Evolutionary conservation across 2,888 invertebrate species (phyloP).

Genomic region (Plemyria rubiginata): DNA sequence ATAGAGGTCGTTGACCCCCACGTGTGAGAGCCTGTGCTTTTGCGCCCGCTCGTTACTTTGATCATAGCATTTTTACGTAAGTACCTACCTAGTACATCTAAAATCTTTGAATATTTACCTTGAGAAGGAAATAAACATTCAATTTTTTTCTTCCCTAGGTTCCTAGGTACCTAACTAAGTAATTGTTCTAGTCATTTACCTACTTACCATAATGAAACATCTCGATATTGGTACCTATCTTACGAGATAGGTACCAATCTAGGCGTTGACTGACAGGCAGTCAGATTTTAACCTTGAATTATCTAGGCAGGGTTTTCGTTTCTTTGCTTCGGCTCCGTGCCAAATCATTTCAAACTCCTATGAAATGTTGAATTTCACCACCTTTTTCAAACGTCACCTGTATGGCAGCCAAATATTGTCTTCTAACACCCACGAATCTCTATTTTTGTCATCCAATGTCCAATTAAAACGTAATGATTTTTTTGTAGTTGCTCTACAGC

Average conservation of each 20-base stretch:
- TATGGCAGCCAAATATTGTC: not conserved
- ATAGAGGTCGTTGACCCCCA: conserved; percentile 37
- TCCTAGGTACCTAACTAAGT: too few relatives aligned
- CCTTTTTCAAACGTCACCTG: not conserved
- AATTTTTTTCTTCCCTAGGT: too few relatives aligned
- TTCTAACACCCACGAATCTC: not conserved
- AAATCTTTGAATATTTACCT: not conserved
- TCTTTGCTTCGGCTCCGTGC: not conserved
- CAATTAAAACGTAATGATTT: too few relatives aligned
- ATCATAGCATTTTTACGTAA: conserved; percentile 4
- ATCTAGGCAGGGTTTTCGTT: not conserved
- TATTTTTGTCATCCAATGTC: not conserved
- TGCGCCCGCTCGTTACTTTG: conserved; percentile 39
- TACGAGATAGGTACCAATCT: too few relatives aligned
- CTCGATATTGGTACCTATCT: too few relatives aligned
- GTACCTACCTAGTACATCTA: too few relatives aligned
- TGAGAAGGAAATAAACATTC: too few relatives aligned
- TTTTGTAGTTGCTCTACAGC: not conserved
- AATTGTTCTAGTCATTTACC: not conserved
- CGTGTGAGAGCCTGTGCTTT: conserved; percentile 57
- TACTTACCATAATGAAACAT: too few relatives aligned
- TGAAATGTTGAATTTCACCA: not conserved
- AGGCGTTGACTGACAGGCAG: too few relatives aligned
- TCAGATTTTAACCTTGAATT: too few relatives aligned
- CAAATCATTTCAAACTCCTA: not conserved